Conservation (phyloP, 1,140 invertebrate genomes). For the Theocolax elegans region DNA sequence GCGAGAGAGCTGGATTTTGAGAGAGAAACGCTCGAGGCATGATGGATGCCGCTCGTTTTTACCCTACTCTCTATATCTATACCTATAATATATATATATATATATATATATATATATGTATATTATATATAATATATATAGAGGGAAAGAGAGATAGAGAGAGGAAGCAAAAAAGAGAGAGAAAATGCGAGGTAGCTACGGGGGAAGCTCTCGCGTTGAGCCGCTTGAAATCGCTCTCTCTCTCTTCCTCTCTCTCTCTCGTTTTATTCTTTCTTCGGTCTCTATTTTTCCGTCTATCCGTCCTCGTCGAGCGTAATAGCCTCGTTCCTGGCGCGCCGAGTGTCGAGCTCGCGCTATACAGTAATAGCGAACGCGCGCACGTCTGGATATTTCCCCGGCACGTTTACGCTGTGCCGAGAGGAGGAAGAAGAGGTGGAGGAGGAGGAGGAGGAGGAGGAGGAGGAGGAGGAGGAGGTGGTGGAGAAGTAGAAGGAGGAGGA, state of each 20-base stretch:
- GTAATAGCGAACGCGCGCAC: constrained; percentile 17
- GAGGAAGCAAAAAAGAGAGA: constrained; percentile 44
- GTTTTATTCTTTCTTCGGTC: constrained; percentile 15
- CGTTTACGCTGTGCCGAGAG: constrained; percentile 28
- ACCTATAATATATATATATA: neutral
- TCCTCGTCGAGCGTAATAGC: constrained; percentile 26
- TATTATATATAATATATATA: neutral
- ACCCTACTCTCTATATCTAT: constrained; percentile 17
- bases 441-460: neutral
- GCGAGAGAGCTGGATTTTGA: constrained; percentile 35
- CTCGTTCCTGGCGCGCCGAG: constrained; percentile 37
- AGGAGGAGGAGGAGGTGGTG: neutral
- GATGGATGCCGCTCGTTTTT: constrained; percentile 47
- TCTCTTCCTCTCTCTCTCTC: constrained; percentile 45
- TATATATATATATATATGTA: neutral
- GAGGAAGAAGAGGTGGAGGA: neutral
- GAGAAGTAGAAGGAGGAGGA: no score
- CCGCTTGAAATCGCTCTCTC: constrained; percentile 59
- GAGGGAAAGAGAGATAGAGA: neutral
- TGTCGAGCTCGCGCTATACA: constrained; percentile 26
- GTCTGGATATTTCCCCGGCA: constrained; percentile 36
- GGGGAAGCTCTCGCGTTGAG: constrained; percentile 53
- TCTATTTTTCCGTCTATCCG: neutral
- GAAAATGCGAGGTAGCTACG: constrained; percentile 42
- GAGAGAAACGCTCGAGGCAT: constrained; percentile 30